These are phyloP conservation scores for Cepphus grylle DNA, from an alignment of 2,113 vertebrate genomes.

Conservation along the genomic window DNA sequence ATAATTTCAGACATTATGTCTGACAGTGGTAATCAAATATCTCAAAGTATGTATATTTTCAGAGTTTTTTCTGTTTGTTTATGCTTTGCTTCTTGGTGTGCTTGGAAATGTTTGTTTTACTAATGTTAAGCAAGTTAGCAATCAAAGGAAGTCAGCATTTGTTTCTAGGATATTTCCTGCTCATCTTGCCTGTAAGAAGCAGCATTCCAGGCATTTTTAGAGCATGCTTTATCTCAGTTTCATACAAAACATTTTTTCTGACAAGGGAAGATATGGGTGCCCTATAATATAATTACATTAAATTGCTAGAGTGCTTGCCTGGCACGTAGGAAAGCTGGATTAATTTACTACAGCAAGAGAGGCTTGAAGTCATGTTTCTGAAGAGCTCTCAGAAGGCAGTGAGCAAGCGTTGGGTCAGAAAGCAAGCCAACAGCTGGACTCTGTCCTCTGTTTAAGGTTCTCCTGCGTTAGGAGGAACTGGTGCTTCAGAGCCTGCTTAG, in stretches of 20 bases:
- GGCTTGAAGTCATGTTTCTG: neutral
- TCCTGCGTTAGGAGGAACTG: neutral
- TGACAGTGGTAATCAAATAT: neutral
- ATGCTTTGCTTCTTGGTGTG: neutral
- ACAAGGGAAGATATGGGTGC: neutral
- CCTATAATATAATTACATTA: neutral
- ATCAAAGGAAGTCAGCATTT: neutral
- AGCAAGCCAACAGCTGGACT: rapidly evolving
- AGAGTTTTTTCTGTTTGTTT: neutral
- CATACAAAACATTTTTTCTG: neutral
- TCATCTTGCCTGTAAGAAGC: neutral
- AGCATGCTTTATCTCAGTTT: neutral
- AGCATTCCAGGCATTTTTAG: neutral
- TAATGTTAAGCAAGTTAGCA: neutral
- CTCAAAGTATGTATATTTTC: neutral
- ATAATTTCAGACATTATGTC: neutral
- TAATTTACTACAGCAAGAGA: neutral
- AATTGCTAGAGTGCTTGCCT: neutral
- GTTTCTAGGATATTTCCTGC: neutral
- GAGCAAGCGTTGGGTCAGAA: neutral
- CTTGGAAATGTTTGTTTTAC: neutral
- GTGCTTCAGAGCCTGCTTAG: neutral
- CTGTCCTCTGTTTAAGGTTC: neutral
- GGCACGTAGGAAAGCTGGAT: neutral
- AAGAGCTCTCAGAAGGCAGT: neutral